Evolutionary conservation across 1,140 invertebrate genomes (phyloP).

Genomic region (Heliconius melpomene): DNA sequence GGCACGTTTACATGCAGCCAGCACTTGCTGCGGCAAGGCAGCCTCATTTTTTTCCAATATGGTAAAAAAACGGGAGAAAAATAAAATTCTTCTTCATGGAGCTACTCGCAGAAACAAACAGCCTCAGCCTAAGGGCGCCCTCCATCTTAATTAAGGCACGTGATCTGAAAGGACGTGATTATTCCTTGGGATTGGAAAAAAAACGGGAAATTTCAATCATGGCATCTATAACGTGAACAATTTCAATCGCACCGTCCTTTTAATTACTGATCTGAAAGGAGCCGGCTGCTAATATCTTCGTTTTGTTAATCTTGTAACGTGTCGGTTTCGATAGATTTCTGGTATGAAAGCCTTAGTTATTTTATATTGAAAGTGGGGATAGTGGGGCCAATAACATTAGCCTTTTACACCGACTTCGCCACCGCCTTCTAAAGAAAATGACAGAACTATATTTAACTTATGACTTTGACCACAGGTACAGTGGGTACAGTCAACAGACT

Average conservation of each 20-base stretch:
- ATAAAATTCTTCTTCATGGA: neutral
- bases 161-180: constrained; percentile 33
- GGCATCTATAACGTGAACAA: constrained; percentile 45
- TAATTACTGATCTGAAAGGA: constrained; percentile 34
- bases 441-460: no score
- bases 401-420: neutral
- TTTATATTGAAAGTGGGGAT: no score
- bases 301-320: constrained; percentile 13
- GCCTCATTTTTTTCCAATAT: no score
- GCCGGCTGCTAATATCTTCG: constrained; percentile 9
- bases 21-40: no score
- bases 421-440: no score
- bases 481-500: no score
- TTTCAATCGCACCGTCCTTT: constrained; percentile 39
- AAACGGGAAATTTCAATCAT: constrained; percentile 48
- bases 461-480: neutral
- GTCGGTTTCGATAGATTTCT: neutral
- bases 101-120: constrained; percentile 11
- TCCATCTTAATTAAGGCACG: constrained; percentile 53
- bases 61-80: neutral
- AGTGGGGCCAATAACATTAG: no score
- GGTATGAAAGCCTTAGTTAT: neutral
- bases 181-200: no score
- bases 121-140: constrained; percentile 20
- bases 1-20: no score